Percentiles rank a stretch among this genome's conserved stretches.
phyloP scores from a whole-genome alignment of 1,140 invertebrate species.

The Drosophila miranda region DNA sequence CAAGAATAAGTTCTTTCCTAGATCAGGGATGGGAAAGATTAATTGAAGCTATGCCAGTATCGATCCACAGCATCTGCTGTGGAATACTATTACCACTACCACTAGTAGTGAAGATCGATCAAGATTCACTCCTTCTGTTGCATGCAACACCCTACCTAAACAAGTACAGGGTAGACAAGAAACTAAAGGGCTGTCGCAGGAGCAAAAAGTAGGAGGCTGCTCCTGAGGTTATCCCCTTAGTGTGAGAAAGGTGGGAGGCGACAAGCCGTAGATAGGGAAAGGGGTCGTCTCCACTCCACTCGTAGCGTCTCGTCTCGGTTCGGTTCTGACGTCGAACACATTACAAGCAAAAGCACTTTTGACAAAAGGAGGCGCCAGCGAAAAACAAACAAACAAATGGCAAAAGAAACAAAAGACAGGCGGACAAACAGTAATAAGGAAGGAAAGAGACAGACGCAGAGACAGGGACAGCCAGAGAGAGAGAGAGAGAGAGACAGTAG shows the following conservation, averaged over 20 bases:
- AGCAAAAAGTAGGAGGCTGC: slow-evolving; percentile 14
- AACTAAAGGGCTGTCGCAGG: neutral
- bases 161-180: slow-evolving; percentile 1
- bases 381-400: slow-evolving; percentile 77
- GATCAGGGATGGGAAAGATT: too few relatives aligned
- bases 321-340: slow-evolving; percentile 72
- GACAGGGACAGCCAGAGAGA: neutral
- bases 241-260: neutral
- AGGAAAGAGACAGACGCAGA: neutral
- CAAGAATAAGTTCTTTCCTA: neutral
- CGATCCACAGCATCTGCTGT: too few relatives aligned
- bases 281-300: slow-evolving; percentile 2
- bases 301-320: slow-evolving; percentile 3
- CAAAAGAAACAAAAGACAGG: slow-evolving; percentile 67
- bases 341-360: slow-evolving; percentile 80
- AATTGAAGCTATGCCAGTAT: too few relatives aligned
- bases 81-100: too few relatives aligned
- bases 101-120: too few relatives aligned
- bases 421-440: slow-evolving; percentile 14
- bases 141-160: too few relatives aligned
- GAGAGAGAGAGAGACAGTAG: slow-evolving; percentile 13
- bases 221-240: slow-evolving; percentile 4
- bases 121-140: too few relatives aligned
- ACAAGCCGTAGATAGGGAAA: slow-evolving; percentile 1
- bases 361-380: slow-evolving; percentile 76